Evolutionary conservation across 2,797 vertebrate genomes (phyloP).

Genomic region (Mormyrus hasselquistii): DNA sequence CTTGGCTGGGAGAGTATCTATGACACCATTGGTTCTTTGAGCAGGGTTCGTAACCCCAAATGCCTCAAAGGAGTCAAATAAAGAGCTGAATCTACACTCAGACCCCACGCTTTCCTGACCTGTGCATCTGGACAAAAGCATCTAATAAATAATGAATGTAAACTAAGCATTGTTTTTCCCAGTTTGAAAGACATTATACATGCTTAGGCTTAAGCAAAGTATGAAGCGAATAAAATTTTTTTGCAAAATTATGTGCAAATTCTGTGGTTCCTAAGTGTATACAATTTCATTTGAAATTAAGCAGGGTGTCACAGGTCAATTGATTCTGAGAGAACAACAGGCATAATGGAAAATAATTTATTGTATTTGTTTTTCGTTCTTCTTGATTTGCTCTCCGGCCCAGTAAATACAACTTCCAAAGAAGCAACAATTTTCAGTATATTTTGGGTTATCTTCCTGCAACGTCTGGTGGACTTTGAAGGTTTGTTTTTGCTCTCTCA

Average conservation of each 20-base stretch:
- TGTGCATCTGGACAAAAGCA: background rate
- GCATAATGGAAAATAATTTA: background rate
- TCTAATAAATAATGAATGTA: background rate
- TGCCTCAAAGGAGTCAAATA: background rate
- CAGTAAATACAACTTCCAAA: background rate
- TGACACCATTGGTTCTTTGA: background rate
- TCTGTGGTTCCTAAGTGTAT: background rate
- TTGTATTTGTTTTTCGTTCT: background rate
- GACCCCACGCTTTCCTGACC: background rate
- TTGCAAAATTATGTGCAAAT: background rate
- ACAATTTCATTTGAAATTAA: background rate
- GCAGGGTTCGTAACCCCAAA: background rate
- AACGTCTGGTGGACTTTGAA: background rate
- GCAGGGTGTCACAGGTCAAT: background rate
- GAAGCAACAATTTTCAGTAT: background rate
- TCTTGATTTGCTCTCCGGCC: background rate
- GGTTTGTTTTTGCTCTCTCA: conserved; percentile 38
- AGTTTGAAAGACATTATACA: background rate
- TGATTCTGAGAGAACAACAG: background rate
- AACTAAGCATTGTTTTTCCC: background rate
- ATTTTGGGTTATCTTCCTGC: background rate
- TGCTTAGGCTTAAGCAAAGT: background rate
- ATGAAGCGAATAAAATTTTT: background rate
- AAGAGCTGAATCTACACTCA: background rate
- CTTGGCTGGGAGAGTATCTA: background rate